Conservation (phyloP, 2,113 vertebrate genomes). For the Sphaerodactylus townsendi region DNA sequence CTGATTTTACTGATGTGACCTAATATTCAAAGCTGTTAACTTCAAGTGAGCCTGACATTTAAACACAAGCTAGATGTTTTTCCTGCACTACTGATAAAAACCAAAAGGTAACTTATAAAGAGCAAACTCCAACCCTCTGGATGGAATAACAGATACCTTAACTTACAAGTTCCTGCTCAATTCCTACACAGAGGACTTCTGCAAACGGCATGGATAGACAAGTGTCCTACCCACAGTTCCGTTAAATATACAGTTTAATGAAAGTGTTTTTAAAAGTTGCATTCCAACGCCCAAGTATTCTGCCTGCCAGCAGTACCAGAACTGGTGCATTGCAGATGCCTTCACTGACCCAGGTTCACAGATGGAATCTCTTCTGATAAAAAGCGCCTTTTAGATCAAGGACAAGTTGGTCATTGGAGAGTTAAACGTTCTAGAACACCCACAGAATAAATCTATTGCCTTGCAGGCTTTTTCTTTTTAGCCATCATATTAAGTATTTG, state of each 20-base stretch:
- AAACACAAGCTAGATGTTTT: background rate
- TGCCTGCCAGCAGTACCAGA: constrained; percentile 1
- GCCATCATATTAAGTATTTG: constrained; percentile 27
- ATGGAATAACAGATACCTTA: background rate
- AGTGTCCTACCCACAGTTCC: background rate
- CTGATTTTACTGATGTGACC: background rate
- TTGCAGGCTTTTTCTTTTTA: background rate
- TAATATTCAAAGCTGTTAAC: background rate
- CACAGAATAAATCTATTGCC: constrained; percentile 4
- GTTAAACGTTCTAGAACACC: background rate
- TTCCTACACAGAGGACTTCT: too few species aligned
- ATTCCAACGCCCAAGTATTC: background rate
- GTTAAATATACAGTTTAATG: background rate
- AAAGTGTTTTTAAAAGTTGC: constrained; percentile 7
- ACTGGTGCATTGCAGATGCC: constrained; percentile 38
- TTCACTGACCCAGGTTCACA: constrained; percentile 34
- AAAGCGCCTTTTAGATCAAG: background rate
- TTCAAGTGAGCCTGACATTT: background rate
- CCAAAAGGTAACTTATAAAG: background rate
- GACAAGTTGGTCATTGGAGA: constrained; percentile 15
- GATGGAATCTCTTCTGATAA: constrained; percentile 10
- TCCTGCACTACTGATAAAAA: background rate
- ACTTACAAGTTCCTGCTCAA: background rate
- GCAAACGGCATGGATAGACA: background rate
- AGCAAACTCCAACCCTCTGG: background rate